These are phyloP conservation scores for Scotopteryx bipunctaria DNA, from an alignment of 2,888 invertebrate genomes.

Conservation along the genomic window DNA sequence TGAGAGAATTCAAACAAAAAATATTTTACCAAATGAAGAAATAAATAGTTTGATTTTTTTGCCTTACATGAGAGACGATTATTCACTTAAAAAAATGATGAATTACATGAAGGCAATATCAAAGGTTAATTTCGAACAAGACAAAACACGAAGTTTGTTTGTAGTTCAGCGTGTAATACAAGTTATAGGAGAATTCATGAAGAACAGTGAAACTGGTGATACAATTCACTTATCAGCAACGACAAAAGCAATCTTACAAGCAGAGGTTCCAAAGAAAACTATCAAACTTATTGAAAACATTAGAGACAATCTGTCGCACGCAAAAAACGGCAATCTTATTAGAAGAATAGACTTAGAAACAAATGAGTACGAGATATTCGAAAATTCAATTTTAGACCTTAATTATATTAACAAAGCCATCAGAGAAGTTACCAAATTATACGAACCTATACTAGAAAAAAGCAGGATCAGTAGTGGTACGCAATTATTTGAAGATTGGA, in stretches of 20 bases:
- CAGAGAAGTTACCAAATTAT: slow-evolving; percentile 6
- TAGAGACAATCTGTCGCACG: slow-evolving; percentile 10
- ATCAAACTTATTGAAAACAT: slow-evolving; percentile 5
- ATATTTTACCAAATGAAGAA: not conserved
- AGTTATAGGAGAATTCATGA: slow-evolving; percentile 14
- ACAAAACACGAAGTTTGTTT: slow-evolving; percentile 1
- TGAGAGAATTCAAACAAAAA: not conserved
- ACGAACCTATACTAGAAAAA: slow-evolving; percentile 15
- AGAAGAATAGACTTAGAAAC: slow-evolving; percentile 11
- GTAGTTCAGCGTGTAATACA: slow-evolving; percentile 10
- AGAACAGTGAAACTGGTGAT: slow-evolving; percentile 1
- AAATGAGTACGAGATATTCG: slow-evolving; percentile 1
- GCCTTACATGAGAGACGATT: slow-evolving; percentile 20
- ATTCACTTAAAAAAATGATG: slow-evolving; percentile 14
- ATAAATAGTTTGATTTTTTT: slow-evolving; percentile 8
- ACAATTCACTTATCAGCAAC: slow-evolving; percentile 13
- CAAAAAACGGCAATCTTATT: slow-evolving; percentile 7
- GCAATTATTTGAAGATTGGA: not conserved
- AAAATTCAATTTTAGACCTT: slow-evolving; percentile 2
- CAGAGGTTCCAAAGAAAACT: slow-evolving; percentile 6
- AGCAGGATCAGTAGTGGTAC: slow-evolving; percentile 1
- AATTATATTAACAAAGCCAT: slow-evolving; percentile 6
- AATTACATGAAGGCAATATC: slow-evolving; percentile 5
- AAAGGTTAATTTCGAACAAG: slow-evolving; percentile 7
- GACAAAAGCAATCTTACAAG: slow-evolving; percentile 9